These are phyloP conservation scores for Strigops habroptila DNA, from an alignment of 2,113 vertebrate genomes.

Conservation along the genomic window DNA sequence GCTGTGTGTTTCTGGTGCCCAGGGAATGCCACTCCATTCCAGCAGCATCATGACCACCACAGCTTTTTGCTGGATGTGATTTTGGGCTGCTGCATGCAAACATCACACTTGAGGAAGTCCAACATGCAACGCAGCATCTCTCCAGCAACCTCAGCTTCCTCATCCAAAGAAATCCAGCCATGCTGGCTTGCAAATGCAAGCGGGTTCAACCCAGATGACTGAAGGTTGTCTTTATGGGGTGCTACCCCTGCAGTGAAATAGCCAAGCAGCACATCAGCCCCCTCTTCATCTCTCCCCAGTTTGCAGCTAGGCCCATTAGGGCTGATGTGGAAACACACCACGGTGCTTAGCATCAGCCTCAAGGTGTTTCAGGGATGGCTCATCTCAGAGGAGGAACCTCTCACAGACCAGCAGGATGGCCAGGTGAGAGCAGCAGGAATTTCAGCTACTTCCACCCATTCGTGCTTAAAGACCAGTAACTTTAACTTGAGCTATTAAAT, in stretches of 20 bases:
- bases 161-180: not conserved
- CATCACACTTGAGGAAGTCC: accelerated
- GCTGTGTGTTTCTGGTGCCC: not conserved
- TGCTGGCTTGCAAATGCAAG: not conserved
- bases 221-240: accelerated
- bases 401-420: accelerated
- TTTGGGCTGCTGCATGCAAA: not conserved
- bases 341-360: accelerated
- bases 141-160: not conserved
- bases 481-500: not conserved
- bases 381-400: not conserved
- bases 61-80: accelerated
- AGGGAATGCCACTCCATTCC: accelerated
- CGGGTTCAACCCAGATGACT: accelerated
- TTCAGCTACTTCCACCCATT: not conserved
- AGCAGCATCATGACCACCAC: accelerated
- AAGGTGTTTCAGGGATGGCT: not conserved
- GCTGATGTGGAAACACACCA: not conserved
- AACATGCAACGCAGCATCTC: accelerated
- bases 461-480: accelerated
- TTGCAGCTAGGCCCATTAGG: not conserved
- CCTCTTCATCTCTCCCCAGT: not conserved
- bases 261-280: accelerated
- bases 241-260: not conserved
- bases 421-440: not conserved